These are phyloP conservation scores for Python bivittatus DNA, from an alignment of 2,113 vertebrate genomes.

Conservation along the genomic window DNA sequence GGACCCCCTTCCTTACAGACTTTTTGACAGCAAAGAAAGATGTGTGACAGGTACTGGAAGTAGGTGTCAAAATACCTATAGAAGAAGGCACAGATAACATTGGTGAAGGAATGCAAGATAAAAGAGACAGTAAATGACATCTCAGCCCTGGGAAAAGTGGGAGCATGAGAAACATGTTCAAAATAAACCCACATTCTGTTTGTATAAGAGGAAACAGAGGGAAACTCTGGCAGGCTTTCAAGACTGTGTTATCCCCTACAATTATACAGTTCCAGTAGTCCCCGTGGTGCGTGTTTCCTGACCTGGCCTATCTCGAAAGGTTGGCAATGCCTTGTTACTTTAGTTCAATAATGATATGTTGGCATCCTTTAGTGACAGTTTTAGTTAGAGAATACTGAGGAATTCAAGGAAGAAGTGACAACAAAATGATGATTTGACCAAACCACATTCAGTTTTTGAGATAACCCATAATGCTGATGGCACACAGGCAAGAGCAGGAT, in stretches of 20 bases:
- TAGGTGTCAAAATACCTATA: background rate
- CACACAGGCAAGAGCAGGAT: background rate
- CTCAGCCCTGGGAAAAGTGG: background rate
- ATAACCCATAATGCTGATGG: background rate
- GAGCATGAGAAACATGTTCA: background rate
- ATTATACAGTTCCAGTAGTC: background rate
- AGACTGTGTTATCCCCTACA: background rate
- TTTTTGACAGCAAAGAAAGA: background rate
- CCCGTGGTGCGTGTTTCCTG: background rate
- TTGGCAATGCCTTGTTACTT: background rate
- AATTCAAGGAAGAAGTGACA: background rate
- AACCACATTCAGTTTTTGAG: background rate
- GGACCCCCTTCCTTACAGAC: background rate
- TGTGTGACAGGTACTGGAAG: background rate
- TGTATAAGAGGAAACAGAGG: background rate
- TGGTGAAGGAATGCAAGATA: background rate
- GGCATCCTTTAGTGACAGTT: background rate
- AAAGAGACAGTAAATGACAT: background rate
- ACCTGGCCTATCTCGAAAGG: background rate
- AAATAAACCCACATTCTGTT: background rate
- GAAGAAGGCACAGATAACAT: background rate
- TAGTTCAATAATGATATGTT: background rate
- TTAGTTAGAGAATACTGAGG: background rate
- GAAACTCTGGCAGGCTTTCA: background rate
- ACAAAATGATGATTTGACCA: background rate